Percentiles rank a stretch among this genome's conserved stretches.
These are phyloP conservation scores for Odocoileus hemionus DNA, from an alignment of 2,113 vertebrate species.

Conservation along the genomic window DNA sequence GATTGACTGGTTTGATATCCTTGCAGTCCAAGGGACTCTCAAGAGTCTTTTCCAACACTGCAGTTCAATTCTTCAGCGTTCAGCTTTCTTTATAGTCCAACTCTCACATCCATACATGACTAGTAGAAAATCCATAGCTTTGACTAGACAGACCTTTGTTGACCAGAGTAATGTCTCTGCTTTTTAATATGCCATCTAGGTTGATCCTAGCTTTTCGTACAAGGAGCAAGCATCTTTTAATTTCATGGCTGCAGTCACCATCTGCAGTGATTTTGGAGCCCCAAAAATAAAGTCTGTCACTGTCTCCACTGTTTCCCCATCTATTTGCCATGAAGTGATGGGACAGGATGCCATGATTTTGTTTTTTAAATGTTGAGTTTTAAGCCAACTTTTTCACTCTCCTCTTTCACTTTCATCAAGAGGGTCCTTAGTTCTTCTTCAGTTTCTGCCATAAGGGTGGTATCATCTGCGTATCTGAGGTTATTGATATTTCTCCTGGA, in stretches of 20 bases:
- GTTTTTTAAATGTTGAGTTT: not conserved
- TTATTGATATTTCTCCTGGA: not conserved
- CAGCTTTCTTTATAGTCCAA: not conserved
- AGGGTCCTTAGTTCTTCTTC: not conserved
- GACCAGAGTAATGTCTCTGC: not conserved
- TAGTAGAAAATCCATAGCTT: not conserved
- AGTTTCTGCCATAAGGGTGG: not conserved
- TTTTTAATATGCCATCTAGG: not conserved
- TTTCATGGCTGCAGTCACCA: not conserved
- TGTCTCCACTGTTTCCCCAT: not conserved
- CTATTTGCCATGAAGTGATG: not conserved
- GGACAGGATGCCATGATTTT: not conserved
- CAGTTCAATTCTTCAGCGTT: not conserved
- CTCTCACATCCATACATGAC: not conserved
- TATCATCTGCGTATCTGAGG: not conserved
- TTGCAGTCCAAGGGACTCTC: not conserved
- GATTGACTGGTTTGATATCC: not conserved
- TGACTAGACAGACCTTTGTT: not conserved
- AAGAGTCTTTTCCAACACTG: not conserved
- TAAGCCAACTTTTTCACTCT: not conserved
- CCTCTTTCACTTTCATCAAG: not conserved
- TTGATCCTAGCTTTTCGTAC: not conserved
- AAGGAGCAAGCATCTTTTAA: not conserved
- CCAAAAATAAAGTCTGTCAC: not conserved
- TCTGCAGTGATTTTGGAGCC: not conserved